These are phyloP conservation scores for Lumbricus terrestris DNA, from an alignment of 2,888 invertebrate genomes.

Conservation along the genomic window DNA sequence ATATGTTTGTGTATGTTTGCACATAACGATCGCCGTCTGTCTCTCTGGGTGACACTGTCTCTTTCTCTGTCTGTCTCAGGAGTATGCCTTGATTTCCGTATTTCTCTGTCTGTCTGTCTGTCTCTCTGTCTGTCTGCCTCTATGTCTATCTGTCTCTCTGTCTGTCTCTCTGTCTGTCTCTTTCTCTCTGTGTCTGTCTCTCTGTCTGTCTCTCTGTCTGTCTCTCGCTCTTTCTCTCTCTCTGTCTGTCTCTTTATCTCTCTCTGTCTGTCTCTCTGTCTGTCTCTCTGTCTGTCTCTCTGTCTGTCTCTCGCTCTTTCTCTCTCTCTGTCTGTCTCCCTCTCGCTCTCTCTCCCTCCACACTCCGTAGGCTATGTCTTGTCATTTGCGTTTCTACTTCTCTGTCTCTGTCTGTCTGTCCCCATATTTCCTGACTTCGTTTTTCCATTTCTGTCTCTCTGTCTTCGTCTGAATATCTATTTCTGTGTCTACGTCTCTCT, in stretches of 20 bases:
- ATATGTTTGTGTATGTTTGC: no score
- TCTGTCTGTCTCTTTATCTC: no score
- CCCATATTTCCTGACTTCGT: no score
- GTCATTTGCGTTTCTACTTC: neutral
- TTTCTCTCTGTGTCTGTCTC: conserved; percentile 21
- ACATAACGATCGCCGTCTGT: no score
- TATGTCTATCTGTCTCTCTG: conserved; percentile 11
- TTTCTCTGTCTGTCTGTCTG: conserved; percentile 13
- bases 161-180: conserved; percentile 17
- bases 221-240: neutral
- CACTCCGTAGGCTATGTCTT: no score
- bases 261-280: neutral
- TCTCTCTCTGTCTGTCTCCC: neutral
- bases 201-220: conserved; percentile 8
- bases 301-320: neutral
- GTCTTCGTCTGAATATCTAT: neutral
- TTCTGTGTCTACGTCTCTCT: neutral
- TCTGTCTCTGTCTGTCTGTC: no score
- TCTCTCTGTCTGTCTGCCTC: conserved; percentile 13
- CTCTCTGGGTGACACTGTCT: neutral
- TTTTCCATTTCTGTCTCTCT: neutral
- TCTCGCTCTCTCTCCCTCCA: neutral
- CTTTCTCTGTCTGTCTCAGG: neutral
- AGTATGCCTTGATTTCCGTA: no score
- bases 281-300: neutral